Percentiles rank a stretch among this genome's conserved stretches.
Conservation (phyloP, 2,113 vertebrate genomes). For the Gallinago paraguaiae region DNA sequence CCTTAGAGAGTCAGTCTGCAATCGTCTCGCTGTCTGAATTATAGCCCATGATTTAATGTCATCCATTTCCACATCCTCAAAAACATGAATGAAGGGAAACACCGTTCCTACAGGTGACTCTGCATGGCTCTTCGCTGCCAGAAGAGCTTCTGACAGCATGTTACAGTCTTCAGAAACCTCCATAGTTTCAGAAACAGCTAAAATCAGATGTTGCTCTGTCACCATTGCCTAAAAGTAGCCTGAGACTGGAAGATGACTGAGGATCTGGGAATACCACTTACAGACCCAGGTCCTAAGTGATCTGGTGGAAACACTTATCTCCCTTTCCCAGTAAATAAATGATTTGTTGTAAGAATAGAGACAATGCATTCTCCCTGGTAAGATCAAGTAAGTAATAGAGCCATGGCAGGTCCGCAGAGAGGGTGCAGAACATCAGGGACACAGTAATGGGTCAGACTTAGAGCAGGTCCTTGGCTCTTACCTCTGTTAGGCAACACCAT, state of each 20-base stretch:
- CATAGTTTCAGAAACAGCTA: not conserved
- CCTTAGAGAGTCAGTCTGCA: not conserved
- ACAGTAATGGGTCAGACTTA: not conserved
- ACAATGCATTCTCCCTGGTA: not conserved
- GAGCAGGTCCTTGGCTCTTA: not conserved
- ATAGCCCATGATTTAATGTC: not conserved
- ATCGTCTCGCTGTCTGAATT: not conserved
- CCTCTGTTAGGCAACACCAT: not conserved
- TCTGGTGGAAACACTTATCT: too few relatives aligned
- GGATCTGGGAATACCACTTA: not conserved
- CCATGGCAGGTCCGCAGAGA: not conserved
- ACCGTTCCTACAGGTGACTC: not conserved
- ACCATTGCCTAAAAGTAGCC: not conserved
- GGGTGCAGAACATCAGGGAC: not conserved
- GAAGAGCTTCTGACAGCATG: not conserved
- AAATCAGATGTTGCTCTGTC: not conserved
- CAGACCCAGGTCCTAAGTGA: not conserved
- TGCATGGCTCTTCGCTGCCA: not conserved
- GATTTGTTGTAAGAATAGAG: not conserved
- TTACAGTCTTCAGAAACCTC: not conserved
- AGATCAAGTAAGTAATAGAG: not conserved
- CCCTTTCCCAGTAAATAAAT: not conserved
- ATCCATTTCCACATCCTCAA: not conserved
- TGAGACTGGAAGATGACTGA: not conserved
- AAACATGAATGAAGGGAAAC: not conserved